Conservation (phyloP, 2,797 vertebrate species). For the Ctenopoma multispine region DNA sequence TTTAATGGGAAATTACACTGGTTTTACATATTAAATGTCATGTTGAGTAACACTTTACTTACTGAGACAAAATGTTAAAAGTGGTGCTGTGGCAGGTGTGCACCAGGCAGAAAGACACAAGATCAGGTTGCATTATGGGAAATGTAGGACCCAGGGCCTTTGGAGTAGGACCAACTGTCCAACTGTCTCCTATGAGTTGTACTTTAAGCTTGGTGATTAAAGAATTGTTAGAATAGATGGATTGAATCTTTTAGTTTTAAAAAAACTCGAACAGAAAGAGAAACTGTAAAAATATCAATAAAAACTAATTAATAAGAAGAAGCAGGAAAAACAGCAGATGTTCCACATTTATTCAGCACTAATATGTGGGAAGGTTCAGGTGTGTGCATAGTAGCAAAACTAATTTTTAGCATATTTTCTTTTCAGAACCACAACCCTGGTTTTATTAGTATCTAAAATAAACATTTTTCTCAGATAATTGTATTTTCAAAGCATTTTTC, state of each 20-base stretch:
- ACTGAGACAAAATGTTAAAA: no score
- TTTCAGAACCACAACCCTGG: not conserved
- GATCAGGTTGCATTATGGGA: slow-evolving; percentile 3
- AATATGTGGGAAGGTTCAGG: slow-evolving; percentile 1
- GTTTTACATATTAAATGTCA: no score
- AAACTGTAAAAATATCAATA: no score
- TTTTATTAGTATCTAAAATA: not conserved
- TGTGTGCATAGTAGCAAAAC: slow-evolving; percentile 5
- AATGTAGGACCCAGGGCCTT: not conserved
- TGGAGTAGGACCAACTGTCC: no score
- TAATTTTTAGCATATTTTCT: not conserved
- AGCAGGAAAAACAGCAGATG: slow-evolving; percentile 22
- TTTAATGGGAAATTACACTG: not conserved
- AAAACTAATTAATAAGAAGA: not conserved
- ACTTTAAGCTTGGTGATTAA: no score
- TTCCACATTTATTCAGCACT: slow-evolving; percentile 5
- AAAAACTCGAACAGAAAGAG: not conserved
- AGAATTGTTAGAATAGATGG: no score
- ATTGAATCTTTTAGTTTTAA: no score
- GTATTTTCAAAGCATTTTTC: not conserved
- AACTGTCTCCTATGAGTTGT: not conserved
- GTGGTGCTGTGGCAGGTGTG: no score
- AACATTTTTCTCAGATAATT: not conserved
- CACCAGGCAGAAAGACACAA: not conserved
- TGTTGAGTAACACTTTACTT: no score